Percentiles rank a stretch among this genome's conserved stretches.
These are phyloP conservation scores for Trissoscelio sp. DNA, from an alignment of 2,888 invertebrate genomes.

Conservation along the genomic window DNA sequence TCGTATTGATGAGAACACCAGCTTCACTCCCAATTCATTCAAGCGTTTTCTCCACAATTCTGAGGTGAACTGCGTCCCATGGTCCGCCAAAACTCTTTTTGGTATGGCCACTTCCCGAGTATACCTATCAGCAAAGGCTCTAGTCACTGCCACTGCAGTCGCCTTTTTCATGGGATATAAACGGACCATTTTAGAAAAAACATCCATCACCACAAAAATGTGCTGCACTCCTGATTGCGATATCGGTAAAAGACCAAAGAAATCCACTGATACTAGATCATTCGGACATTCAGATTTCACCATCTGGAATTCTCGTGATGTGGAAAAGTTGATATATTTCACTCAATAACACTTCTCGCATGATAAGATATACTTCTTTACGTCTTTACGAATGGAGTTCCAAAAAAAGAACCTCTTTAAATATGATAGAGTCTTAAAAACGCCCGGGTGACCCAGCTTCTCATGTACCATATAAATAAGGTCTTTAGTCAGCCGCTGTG, in stretches of 20 bases:
- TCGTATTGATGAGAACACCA: constrained; percentile 29
- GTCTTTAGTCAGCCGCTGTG: no score
- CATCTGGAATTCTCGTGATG: constrained; percentile 66
- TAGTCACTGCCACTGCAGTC: constrained; percentile 50
- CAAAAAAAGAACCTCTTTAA: constrained; percentile 24
- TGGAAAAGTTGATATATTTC: constrained; percentile 3
- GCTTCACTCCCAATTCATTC: background rate
- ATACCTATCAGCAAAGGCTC: constrained; percentile 32
- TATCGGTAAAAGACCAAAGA: constrained; percentile 19
- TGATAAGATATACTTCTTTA: constrained; percentile 3
- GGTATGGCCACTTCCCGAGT: constrained; percentile 14
- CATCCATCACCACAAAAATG: constrained; percentile 35
- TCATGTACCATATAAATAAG: constrained; percentile 1
- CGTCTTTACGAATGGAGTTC: background rate
- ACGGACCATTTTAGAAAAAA: constrained; percentile 5
- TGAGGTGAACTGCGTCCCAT: constrained; percentile 65
- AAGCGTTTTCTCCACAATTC: constrained; percentile 54
- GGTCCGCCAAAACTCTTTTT: constrained; percentile 35
- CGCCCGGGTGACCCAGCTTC: constrained; percentile 31
- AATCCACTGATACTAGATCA: constrained; percentile 32
- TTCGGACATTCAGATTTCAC: constrained; percentile 4
- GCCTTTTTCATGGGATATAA: constrained; percentile 64
- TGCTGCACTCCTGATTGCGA: constrained; percentile 16
- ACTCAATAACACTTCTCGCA: constrained; percentile 12
- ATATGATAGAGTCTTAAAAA: constrained; percentile 31